Percentiles rank a stretch among this genome's conserved stretches.
These are phyloP conservation scores for Caerostris extrusa DNA, from an alignment of 1,140 invertebrate genomes.

Conservation along the genomic window DNA sequence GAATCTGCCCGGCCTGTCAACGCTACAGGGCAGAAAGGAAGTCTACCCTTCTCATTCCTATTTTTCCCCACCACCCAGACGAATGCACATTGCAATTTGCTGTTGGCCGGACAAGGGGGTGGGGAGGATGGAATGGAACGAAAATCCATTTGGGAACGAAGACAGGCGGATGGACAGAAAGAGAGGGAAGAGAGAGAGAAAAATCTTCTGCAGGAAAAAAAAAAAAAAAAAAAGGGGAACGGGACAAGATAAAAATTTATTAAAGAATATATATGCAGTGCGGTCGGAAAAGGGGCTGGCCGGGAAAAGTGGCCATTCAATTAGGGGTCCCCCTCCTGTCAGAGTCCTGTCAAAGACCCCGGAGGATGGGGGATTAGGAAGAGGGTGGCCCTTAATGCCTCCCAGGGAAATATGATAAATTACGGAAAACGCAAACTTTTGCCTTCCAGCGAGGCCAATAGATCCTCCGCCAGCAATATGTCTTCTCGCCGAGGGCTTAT, in stretches of 20 bases:
- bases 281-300: slow-evolving; percentile 3
- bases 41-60: not conserved
- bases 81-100: slow-evolving; percentile 76
- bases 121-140: not conserved
- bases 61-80: slow-evolving; percentile 55
- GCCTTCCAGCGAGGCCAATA: slow-evolving; percentile 61
- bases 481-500: slow-evolving; percentile 50
- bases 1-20: slow-evolving; percentile 69
- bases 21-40: slow-evolving; percentile 9
- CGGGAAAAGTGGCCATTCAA: slow-evolving; percentile 75
- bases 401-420: slow-evolving; percentile 76
- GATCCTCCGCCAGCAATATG: slow-evolving; percentile 59
- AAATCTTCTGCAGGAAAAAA: not conserved
- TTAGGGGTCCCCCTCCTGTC: slow-evolving; percentile 68
- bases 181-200: not conserved
- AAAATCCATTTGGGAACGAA: slow-evolving; percentile 70
- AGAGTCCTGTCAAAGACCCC: slow-evolving; percentile 60
- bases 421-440: slow-evolving; percentile 77
- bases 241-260: slow-evolving; percentile 75
- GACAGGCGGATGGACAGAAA: slow-evolving; percentile 8
- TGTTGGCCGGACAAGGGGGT: slow-evolving; percentile 44
- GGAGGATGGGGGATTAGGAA: slow-evolving; percentile 24
- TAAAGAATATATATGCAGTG: slow-evolving; percentile 75
- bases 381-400: slow-evolving; percentile 39
- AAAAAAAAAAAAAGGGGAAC: not conserved